phyloP scores from a whole-genome alignment of 2,113 vertebrate species.

The Boulengeromyrus knoepffleri region DNA sequence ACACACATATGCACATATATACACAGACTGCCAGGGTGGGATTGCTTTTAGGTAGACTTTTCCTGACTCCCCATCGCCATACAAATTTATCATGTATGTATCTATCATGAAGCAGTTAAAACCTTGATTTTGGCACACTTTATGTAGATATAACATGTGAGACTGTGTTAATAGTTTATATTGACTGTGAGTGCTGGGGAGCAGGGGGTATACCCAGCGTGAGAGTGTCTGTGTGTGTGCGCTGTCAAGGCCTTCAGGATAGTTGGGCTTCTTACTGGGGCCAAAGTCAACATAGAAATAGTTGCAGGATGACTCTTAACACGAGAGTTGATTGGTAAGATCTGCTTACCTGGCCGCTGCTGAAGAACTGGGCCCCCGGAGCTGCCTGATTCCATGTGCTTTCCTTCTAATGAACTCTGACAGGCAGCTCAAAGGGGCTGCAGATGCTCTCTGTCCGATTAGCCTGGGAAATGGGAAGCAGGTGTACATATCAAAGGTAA shows the following conservation, averaged over 20 bases:
- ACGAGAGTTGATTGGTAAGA: neutral
- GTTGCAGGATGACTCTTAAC: neutral
- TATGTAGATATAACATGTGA: neutral
- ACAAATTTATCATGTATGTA: neutral
- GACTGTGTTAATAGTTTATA: neutral
- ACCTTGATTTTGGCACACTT: neutral
- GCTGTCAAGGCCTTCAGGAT: neutral
- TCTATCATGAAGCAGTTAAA: neutral
- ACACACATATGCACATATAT: neutral
- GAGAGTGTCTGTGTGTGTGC: neutral
- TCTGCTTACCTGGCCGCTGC: neutral
- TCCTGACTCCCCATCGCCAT: neutral
- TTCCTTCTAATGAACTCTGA: neutral
- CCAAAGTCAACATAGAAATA: slow-evolving; percentile 2
- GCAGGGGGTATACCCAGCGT: neutral
- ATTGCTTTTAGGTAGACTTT: neutral
- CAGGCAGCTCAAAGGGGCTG: neutral
- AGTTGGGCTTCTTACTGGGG: neutral
- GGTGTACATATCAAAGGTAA: neutral
- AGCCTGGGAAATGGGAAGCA: slow-evolving; percentile 1
- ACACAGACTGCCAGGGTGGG: neutral
- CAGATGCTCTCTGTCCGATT: neutral
- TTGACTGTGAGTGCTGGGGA: neutral
- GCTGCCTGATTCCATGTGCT: neutral
- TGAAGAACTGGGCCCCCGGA: too few relatives aligned